These are phyloP conservation scores for Pelmatolapia mariae DNA, from an alignment of 2,113 vertebrate species.

Conservation along the genomic window DNA sequence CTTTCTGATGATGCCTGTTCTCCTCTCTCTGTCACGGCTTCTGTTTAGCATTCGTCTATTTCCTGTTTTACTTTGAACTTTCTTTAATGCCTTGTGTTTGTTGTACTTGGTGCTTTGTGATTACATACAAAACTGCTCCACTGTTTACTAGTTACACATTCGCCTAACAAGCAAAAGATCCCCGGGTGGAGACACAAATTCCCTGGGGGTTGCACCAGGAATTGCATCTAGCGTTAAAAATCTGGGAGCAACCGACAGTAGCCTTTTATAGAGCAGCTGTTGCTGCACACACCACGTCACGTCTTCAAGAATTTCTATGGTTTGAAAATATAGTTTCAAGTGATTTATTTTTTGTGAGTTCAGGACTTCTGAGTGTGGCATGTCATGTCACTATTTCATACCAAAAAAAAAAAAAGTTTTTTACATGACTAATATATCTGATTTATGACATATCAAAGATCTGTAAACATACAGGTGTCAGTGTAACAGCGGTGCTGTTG, in stretches of 20 bases:
- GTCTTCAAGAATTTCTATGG: accelerated
- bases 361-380: neutral
- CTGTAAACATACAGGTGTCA: neutral
- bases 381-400: neutral
- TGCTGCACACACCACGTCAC: neutral
- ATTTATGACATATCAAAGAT: neutral
- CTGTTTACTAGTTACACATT: neutral
- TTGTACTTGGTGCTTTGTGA: neutral
- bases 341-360: neutral
- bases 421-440: neutral
- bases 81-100: neutral
- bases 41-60: neutral
- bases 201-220: neutral
- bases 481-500: neutral
- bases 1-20: neutral
- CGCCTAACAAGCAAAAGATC: neutral
- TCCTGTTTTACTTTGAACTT: neutral
- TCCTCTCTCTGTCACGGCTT: neutral
- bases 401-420: neutral
- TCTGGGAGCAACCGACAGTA: neutral
- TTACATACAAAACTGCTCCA: neutral
- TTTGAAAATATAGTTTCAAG: neutral
- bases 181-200: neutral
- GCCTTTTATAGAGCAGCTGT: neutral
- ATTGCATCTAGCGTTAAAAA: neutral